Base-by-base conservation (phyloP, 2,113 vertebrate genomes). In the Trichechus manatus region DNA sequence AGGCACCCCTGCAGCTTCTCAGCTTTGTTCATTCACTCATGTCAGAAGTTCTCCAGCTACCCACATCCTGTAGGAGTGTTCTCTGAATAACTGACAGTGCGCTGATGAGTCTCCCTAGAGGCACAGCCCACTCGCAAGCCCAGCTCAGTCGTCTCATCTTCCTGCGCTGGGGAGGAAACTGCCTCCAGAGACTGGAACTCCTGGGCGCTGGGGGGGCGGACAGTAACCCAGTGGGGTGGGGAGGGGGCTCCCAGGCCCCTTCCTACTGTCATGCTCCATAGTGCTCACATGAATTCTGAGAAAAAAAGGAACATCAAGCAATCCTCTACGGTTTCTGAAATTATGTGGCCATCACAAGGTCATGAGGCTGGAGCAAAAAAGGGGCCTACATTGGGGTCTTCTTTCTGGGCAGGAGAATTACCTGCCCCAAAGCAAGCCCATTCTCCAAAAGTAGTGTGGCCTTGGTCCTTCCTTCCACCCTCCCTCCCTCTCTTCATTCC, bases 141-240 rank as follows among this genome's bases (percentile, higher is more conserved):
- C 29, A 39, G 0, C 53, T 79, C n/a, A 5, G 8, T 91, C 70
- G 68, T 61, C 27, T 78, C 3, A 44, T 42, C 44, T 77, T 20
- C 56, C 15, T 2, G 29, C 5, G 2, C 56, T 39, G 20, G 25
- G 27, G 63, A 95, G 39, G 36, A 91, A 25, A 42, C 56, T 80
- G 22, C 39, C n/a, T 59, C n/a, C 20, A n/a, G 27, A 83, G 27
- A 9, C 53, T 19, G 78, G 53, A 25, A 29, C 8, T n/a, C 22
- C n/a, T 33, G 31, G 33, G 68, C 39, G 64, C 36, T n/a, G 25
- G 0, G 0, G 42, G 66, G 15, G 8, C 11, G 15, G 17, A 3
- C 36, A 10, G 11, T 77, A 23, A 64, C 39, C 14, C 27, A 31
- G 39, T 0, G 1, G 5, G 33, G 36, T 33, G 31, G 17, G 19